Evolutionary conservation across 2,797 vertebrate genomes (phyloP), one percentile per base, ranked within the genome.

Genomic region (Acanthis flammea): DNA sequence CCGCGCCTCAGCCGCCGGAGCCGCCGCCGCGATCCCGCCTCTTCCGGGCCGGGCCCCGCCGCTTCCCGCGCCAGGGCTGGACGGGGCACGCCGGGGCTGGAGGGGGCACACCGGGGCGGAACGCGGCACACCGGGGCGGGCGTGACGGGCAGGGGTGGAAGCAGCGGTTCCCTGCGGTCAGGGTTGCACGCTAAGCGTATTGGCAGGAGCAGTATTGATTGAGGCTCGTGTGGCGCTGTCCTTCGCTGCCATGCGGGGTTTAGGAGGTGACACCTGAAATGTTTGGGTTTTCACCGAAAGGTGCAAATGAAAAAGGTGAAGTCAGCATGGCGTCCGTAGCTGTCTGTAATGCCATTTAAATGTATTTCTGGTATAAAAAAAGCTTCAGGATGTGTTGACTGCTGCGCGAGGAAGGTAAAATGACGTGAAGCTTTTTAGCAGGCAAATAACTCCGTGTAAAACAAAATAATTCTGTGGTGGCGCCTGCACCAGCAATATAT

Each of bases 41-140:
- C 73, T 95, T 94, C 96, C 92, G 95, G 93, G n/a, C 15, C 58
- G 45, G 73, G 72, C 28, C 44, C 27, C 54, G 48, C 54, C 54
- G 23, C 54, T 57, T 57, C 54, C 35, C 50, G 18, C 55, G 23
- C 54, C 57, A 17, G 55, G 57, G 55, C 24, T 16, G 33, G 33
- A n/a, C 22, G 41, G 41, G 31, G 16, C 7, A 6, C 61, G 8
- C 7, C 14, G 19, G 33, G 45, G 14, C 6, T 7, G 45, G 33
- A 28, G 7, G 2, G 4, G 11, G 28, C 6, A 30, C 28, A 21
- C 30, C 51, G 12, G 30, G 12, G 12, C 31, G 15, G 47, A 28
- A 31, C 33, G 9, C 10, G 12, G 7, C 27, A 31, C 12, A 27
- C 23, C 2, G 31, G 68, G 31, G 10, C 23, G 8, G 14, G 30